Conservation (phyloP, 2,888 invertebrate genomes). For the Drosophila trichaetosa region DNA sequence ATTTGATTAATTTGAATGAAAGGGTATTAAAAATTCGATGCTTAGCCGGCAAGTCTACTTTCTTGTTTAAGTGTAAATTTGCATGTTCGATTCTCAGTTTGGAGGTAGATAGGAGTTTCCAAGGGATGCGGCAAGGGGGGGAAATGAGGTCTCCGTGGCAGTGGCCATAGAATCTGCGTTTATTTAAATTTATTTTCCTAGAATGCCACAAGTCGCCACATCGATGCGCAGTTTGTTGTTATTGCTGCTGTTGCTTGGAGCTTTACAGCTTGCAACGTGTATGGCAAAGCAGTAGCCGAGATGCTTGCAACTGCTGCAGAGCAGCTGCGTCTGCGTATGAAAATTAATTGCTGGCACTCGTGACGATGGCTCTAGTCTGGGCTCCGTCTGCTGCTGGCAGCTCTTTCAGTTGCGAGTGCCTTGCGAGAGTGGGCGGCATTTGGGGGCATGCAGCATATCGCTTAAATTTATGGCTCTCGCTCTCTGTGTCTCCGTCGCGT, state of each 20-base stretch:
- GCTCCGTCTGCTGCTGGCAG: neutral
- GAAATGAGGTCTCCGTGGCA: neutral
- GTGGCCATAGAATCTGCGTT: conserved; percentile 52
- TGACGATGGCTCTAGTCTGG: conserved; percentile 61
- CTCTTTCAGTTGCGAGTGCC: conserved; percentile 3
- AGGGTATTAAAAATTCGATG: neutral
- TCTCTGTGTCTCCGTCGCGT: conserved; percentile 59
- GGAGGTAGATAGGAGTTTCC: neutral
- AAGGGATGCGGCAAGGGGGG: neutral
- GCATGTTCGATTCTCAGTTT: conserved; percentile 63
- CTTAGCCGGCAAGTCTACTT: neutral
- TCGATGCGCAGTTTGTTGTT: conserved; percentile 79
- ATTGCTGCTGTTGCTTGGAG: conserved; percentile 19
- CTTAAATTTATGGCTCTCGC: conserved; percentile 69
- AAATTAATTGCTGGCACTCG: conserved; percentile 81
- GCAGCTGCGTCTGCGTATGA: conserved; percentile 75
- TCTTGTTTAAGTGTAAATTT: conserved; percentile 68
- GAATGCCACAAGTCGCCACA: conserved; percentile 78
- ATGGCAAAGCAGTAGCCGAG: conserved; percentile 11
- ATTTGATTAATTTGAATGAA: neutral
- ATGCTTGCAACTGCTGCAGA: conserved; percentile 28
- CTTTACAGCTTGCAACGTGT: conserved; percentile 36
- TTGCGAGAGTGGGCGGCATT: conserved; percentile 72
- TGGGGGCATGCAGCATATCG: conserved; percentile 60
- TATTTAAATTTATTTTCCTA: conserved; percentile 81